Evolutionary conservation across 1,140 invertebrate genomes (phyloP).

Genomic region (Brachystomella parvula): DNA sequence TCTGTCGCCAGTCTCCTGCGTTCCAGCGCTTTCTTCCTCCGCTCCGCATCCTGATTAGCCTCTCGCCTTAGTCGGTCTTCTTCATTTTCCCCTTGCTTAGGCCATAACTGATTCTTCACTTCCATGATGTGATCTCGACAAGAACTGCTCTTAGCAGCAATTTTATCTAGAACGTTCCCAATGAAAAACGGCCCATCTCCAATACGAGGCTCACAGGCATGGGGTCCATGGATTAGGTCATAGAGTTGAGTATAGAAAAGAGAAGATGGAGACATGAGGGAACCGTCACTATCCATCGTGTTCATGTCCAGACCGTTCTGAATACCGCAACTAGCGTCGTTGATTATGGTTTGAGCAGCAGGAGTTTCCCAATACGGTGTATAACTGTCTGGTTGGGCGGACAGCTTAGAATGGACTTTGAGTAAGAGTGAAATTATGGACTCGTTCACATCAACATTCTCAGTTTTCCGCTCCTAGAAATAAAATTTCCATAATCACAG

Average conservation of each 20-base stretch:
- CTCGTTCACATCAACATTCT: conserved; percentile 68
- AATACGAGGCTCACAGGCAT: conserved; percentile 50
- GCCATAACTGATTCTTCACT: conserved; percentile 64
- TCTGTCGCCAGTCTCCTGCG: conserved; percentile 85
- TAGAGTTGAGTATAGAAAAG: conserved; percentile 25
- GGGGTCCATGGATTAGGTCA: conserved; percentile 12
- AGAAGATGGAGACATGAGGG: conserved; percentile 29
- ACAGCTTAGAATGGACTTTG: conserved; percentile 86
- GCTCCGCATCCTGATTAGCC: conserved; percentile 66
- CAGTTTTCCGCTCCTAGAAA: no score
- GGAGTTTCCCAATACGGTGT: conserved; percentile 43
- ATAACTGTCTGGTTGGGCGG: conserved; percentile 70
- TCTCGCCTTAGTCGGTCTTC: conserved; percentile 63
- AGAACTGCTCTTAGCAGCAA: conserved; percentile 59
- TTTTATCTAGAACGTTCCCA: conserved; percentile 62
- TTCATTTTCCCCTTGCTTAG: conserved; percentile 61
- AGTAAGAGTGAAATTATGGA: conserved; percentile 70
- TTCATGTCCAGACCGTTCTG: conserved; percentile 14
- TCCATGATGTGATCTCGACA: conserved; percentile 57
- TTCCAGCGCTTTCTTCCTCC: conserved; percentile 72
- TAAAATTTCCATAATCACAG: no score
- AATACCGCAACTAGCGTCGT: conserved; percentile 22
- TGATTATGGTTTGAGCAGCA: conserved; percentile 22
- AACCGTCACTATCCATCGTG: conserved; percentile 21
- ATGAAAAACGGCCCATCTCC: conserved; percentile 85